Evolutionary conservation across 2,797 vertebrate species (phyloP).

Genomic region (Paramormyrops hopkinsi): DNA sequence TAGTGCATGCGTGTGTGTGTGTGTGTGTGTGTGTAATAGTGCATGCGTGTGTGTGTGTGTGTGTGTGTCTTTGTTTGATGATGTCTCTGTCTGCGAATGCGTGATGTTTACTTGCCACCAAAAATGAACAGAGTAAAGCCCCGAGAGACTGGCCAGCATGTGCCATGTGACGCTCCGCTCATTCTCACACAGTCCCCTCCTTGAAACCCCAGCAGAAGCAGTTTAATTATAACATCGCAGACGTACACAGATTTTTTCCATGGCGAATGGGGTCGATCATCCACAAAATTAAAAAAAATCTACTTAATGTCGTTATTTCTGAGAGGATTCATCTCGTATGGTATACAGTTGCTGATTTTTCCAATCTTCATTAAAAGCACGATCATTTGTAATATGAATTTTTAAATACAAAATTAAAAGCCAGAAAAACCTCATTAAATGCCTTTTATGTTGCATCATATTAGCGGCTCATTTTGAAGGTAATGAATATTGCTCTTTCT

Average conservation of each 20-base stretch:
- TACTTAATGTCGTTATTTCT: slow-evolving; percentile 40
- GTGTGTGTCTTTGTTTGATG: background rate
- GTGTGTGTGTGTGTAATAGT: background rate
- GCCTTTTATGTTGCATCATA: slow-evolving; percentile 10
- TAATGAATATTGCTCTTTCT: slow-evolving; percentile 10
- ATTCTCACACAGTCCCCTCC: slow-evolving; percentile 30
- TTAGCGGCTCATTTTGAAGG: slow-evolving; percentile 4
- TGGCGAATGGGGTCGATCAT: slow-evolving; percentile 55
- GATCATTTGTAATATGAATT: slow-evolving; percentile 16
- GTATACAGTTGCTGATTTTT: slow-evolving; percentile 37
- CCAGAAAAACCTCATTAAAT: slow-evolving; percentile 23
- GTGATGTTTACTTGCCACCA: background rate
- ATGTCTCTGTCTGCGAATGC: background rate
- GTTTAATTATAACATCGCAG: slow-evolving; percentile 48
- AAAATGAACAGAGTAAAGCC: background rate
- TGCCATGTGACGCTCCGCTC: slow-evolving; percentile 22
- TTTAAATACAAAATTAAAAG: slow-evolving; percentile 23
- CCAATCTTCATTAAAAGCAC: slow-evolving; percentile 36
- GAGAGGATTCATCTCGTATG: slow-evolving; percentile 14
- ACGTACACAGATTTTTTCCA: slow-evolving; percentile 41
- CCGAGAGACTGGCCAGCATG: background rate
- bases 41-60: background rate
- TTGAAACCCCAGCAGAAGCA: slow-evolving; percentile 37
- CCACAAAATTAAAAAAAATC: slow-evolving; percentile 50
- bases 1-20: background rate